Conservation (phyloP, 2,888 invertebrate genomes). For the Carcina quercana region DNA sequence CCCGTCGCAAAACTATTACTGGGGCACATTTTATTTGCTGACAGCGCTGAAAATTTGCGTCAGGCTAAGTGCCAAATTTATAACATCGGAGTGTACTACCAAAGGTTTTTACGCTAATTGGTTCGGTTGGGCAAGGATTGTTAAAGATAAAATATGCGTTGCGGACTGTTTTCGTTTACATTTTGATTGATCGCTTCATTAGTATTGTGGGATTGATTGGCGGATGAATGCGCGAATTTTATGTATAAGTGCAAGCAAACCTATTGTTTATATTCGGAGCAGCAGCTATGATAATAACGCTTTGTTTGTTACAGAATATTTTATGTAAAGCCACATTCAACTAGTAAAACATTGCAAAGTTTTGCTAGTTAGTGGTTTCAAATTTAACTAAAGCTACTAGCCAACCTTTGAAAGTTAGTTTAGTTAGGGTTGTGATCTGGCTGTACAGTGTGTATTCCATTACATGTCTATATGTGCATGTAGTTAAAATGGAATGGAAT, state of each 20-base stretch:
- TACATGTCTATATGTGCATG: no score
- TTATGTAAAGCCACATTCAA: not conserved
- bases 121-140: constrained; percentile 65
- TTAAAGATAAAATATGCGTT: constrained; percentile 73
- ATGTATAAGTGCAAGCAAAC: not conserved
- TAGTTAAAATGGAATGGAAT: no score
- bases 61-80: constrained; percentile 74
- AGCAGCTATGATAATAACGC: no score
- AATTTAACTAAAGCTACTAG: no score
- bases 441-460: no score
- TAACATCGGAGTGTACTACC: constrained; percentile 60
- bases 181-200: constrained; percentile 67
- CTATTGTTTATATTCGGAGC: no score
- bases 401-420: no score
- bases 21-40: constrained; percentile 65
- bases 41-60: constrained; percentile 68
- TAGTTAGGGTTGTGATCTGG: no score
- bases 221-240: constrained; percentile 16
- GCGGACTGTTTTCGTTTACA: constrained; percentile 67
- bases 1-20: constrained; percentile 59
- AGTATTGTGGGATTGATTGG: constrained; percentile 38
- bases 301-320: not conserved
- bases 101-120: constrained; percentile 70
- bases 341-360: no score
- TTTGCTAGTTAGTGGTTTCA: no score